Base-by-base conservation (phyloP, 2,113 vertebrate species). In the Tiliqua scincoides region DNA sequence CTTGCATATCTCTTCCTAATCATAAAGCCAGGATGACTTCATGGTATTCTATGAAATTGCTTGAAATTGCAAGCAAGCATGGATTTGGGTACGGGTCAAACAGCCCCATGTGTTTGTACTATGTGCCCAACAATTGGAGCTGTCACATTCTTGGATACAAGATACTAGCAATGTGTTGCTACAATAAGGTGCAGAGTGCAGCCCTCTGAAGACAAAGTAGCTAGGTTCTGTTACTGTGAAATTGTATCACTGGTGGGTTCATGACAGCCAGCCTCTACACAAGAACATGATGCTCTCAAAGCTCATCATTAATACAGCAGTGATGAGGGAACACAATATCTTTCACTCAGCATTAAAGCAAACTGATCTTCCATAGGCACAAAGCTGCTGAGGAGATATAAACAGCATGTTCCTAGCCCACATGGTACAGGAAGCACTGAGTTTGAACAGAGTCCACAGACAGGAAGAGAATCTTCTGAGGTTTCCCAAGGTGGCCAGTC, bases 261-360 rank as follows among this genome's bases (percentile, higher is more conserved):
- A 11, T 48, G 32, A 17, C 67, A 18, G n/a, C 11, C 67, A n/a
- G 61, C 17, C 23, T 48, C 43, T 59, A 52, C 7, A 25, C 1
- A 43, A 18, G 17, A 27, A 65, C 15, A 37, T 21, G 63, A 25
- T 14, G 27, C 15, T 63, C 23, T 76, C 14, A 57, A 20, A 21
- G 61, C 62, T 81, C 63, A 81, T 81, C 62, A 27, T 67, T 71
- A 82, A 83, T 83, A 67, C n/a, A 59, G 52, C 52, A 27, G 32
- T 25, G 32, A 59, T 1, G 52, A 21, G 10, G 81, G 35, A 40
- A 59, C 0, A 59, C n/a, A 40, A 59, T 35, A 37, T 15, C 23
- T 71, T 78, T 23, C n/a, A 61, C 32, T 61, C 57, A 23, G 32
- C 76, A 61, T 57, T 11, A 14, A 61, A 32, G 54, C 48, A 54